Conservation (phyloP, 1,140 invertebrate genomes). For the Orchesella cincta region DNA sequence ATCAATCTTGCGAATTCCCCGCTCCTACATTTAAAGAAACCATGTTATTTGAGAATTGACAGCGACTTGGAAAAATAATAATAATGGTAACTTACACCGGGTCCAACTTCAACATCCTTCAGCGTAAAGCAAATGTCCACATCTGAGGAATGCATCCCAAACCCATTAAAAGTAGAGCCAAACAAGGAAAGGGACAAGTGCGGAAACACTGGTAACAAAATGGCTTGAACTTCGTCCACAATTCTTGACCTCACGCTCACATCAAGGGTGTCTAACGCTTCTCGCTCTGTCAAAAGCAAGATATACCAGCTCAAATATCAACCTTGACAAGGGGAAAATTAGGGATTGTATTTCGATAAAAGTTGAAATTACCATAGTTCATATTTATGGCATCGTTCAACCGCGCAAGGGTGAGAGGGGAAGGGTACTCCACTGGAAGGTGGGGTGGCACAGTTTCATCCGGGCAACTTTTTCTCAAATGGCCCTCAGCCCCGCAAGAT, state of each 20-base stretch:
- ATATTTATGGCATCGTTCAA: conserved; percentile 50
- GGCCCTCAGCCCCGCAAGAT: conserved; percentile 61
- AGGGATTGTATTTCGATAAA: no score
- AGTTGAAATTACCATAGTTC: conserved; percentile 39
- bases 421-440: conserved; percentile 52
- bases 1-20: conserved; percentile 20
- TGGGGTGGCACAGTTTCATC: conserved; percentile 60
- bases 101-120: conserved; percentile 44
- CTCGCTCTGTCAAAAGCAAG: conserved; percentile 52
- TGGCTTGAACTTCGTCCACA: conserved; percentile 54
- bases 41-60: no score
- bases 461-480: conserved; percentile 60
- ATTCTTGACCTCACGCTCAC: conserved; percentile 55
- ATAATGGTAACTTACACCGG: conserved; percentile 19
- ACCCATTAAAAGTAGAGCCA: conserved; percentile 68
- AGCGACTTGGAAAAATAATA: conserved; percentile 52
- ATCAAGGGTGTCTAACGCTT: conserved; percentile 54
- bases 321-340: no score
- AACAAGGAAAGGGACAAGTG: conserved; percentile 61
- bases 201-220: conserved; percentile 53
- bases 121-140: conserved; percentile 67
- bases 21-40: conserved; percentile 7
- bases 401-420: conserved; percentile 52
- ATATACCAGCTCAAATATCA: no score
- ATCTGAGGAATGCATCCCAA: conserved; percentile 64